A percentile compares a stretch with the other conserved stretches of the same genome.
Conservation (phyloP, 1,140 invertebrate genomes). For the Popillia japonica region DNA sequence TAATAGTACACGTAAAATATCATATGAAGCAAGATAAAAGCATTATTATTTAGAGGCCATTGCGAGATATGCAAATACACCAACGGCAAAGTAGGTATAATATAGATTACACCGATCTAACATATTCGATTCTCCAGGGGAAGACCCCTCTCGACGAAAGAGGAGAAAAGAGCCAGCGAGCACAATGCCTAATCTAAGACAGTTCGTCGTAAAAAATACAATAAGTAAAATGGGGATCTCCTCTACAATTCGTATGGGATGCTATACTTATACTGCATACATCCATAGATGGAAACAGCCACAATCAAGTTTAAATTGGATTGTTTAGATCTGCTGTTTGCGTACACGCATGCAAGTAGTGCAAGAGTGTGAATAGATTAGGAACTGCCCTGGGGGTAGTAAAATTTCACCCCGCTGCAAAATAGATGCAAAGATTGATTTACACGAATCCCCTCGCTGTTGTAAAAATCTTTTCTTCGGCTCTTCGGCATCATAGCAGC, state of each 20-base stretch:
- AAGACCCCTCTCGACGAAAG: constrained; percentile 5
- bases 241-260: constrained; percentile 3
- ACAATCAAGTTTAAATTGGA: constrained; percentile 46
- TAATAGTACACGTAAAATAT: too few species aligned
- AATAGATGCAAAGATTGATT: constrained; percentile 7
- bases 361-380: constrained; percentile 50
- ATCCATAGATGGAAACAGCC: constrained; percentile 19
- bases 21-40: too few species aligned
- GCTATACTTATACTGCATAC: neutral
- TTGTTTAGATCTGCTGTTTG: constrained; percentile 39
- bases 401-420: constrained; percentile 31
- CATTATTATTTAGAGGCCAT: constrained; percentile 48
- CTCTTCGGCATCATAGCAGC: too few species aligned
- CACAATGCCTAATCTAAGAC: constrained; percentile 48
- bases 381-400: constrained; percentile 48
- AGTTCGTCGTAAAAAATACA: constrained; percentile 49
- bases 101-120: constrained; percentile 51
- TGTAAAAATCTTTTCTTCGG: too few species aligned
- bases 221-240: constrained; percentile 43
- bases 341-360: neutral
- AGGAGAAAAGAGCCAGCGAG: too few species aligned
- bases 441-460: neutral
- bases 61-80: constrained; percentile 52
- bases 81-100: constrained; percentile 44
- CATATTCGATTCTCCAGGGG: constrained; percentile 43